Evolutionary conservation across 2,888 invertebrate genomes (phyloP), one percentile per base, ranked within the genome.

Genomic region (Drosophila prolongata): DNA sequence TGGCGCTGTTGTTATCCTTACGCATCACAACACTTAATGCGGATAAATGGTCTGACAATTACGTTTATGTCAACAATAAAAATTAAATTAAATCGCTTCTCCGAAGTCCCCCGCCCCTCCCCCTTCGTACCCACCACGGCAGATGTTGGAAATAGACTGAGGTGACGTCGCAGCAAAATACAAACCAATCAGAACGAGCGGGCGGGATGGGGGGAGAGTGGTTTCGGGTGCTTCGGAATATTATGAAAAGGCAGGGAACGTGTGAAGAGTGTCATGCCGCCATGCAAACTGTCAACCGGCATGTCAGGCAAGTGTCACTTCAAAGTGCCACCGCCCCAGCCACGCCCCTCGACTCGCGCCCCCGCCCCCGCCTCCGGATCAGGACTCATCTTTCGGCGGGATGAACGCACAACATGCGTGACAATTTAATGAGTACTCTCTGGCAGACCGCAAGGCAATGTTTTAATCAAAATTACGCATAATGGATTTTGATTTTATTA

Each of bases 1-100:
- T 67, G 62, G 27, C 71, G 75, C 57, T 83, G 84, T 56, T 83
- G 79, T 89, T 89, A 78, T 90, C 79, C 79, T 83, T 90, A 79
- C 78, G 86, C 90, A 77, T 85, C 78, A 78, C 64, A 77, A 76
- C 77, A 77, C 80, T 87, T 90, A 91, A 90, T 91, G 88, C 90
- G 91, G 90, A 91, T 90, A 90, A 90, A 90, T 91, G 90, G 90
- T 89, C 87, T 90, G 90, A 90, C 90, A 90, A 90, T 90, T 90
- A 89, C 89, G 90, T 86, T 89, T 82, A 84, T 87, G 84, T 84
- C 80, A 87, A 86, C 80, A 84, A 78, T 88, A 87, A 89, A 80
- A 84, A 80, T 80, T 75, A 89, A 90, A 89, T 88, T 83, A 81
- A 88, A 90, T 87, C 86, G 89, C 84, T 89, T 86, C 81, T 68